Evolutionary conservation across 2,888 invertebrate species (phyloP).

Genomic region (Monoplex corrugatus): DNA sequence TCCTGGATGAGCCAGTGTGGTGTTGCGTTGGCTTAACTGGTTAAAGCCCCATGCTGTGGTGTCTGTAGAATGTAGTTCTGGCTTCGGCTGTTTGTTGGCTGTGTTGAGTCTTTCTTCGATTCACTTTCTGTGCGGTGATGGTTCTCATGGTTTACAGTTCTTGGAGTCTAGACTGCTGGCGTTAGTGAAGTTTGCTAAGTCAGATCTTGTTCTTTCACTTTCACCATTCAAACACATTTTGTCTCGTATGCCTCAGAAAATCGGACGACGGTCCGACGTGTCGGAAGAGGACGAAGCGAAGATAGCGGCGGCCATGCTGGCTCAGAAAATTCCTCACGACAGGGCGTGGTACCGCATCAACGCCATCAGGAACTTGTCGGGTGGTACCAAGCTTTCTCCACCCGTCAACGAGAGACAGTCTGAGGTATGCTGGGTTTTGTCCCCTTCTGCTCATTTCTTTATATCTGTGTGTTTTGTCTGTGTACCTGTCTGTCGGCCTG

Average conservation of each 20-base stretch:
- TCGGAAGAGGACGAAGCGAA: constrained; percentile 84
- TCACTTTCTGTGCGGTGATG: no score
- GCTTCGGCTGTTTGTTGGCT: no score
- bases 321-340: constrained; percentile 83
- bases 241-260: constrained; percentile 41
- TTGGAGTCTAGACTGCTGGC: no score
- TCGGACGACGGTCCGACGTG: constrained; percentile 78
- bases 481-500: not conserved
- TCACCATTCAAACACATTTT: no score
- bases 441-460: not conserved
- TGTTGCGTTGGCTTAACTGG: no score
- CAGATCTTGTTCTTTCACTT: no score
- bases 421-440: constrained; percentile 68
- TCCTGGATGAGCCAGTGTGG: no score
- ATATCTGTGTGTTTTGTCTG: not conserved
- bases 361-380: constrained; percentile 83
- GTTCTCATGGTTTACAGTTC: no score
- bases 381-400: constrained; percentile 82
- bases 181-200: no score
- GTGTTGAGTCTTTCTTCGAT: no score
- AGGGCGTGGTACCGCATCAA: constrained; percentile 85
- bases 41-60: no score
- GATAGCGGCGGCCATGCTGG: constrained; percentile 84
- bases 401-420: constrained; percentile 63
- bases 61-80: no score